A percentile compares a stretch with the other conserved stretches of the same genome.
These are phyloP conservation scores for Cyprinodon diabolis DNA, from an alignment of 2,797 vertebrate species.

Conservation along the genomic window DNA sequence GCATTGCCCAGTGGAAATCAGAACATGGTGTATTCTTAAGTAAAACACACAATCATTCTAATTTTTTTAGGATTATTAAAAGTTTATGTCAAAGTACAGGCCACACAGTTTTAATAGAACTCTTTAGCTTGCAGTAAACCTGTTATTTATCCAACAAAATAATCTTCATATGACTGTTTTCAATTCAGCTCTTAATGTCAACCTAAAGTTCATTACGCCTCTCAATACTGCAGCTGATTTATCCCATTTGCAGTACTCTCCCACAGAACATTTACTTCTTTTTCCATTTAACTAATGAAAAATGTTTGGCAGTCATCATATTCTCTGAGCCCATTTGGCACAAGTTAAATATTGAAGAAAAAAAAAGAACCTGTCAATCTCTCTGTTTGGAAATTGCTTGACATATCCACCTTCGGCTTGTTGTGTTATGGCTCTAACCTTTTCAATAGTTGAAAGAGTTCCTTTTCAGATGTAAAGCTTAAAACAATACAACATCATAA, in stretches of 20 bases:
- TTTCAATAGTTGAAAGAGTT: conserved; percentile 42
- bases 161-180: not conserved
- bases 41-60: conserved; percentile 28
- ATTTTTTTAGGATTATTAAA: conserved; percentile 40
- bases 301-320: not conserved
- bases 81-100: conserved; percentile 29
- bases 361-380: conserved; percentile 63
- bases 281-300: not conserved
- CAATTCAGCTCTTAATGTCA: conserved; percentile 2
- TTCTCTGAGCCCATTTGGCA: conserved; percentile 1
- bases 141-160: conserved; percentile 17
- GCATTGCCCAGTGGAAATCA: conserved; percentile 36
- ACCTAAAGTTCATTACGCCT: conserved; percentile 4
- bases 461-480: conserved; percentile 20
- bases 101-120: conserved; percentile 28
- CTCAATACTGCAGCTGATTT: conserved; percentile 1
- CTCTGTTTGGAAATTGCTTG: conserved; percentile 55
- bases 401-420: conserved; percentile 44
- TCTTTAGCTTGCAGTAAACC: conserved; percentile 11
- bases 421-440: conserved; percentile 55
- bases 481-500: conserved; percentile 26
- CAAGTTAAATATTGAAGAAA: conserved; percentile 42
- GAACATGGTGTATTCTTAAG: conserved; percentile 39
- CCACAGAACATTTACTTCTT: conserved; percentile 6
- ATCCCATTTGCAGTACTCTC: not conserved